Conservation (phyloP, 2,113 vertebrate genomes). For the Microtus montanus region DNA sequence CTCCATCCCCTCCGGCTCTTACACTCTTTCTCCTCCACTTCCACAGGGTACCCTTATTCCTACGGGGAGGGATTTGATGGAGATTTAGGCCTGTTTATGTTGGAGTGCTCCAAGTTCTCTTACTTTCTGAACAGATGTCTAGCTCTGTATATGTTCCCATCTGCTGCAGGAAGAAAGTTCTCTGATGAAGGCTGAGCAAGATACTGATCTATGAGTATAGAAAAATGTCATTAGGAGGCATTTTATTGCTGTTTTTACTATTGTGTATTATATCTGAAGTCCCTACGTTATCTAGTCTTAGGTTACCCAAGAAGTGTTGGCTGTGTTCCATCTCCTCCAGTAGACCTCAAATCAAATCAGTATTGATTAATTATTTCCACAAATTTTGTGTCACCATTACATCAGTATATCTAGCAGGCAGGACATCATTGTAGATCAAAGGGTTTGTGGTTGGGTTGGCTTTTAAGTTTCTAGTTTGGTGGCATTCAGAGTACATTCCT, state of each 20-base stretch:
- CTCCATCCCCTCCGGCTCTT: not conserved
- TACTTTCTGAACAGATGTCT: not conserved
- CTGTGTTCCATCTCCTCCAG: not conserved
- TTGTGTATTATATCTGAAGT: not conserved
- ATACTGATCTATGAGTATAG: not conserved
- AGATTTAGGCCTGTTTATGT: not conserved
- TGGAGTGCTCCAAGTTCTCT: not conserved
- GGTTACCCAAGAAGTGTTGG: not conserved
- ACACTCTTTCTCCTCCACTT: not conserved
- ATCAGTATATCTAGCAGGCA: too few relatives aligned
- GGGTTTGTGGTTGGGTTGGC: not conserved
- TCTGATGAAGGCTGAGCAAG: not conserved
- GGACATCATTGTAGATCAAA: not conserved
- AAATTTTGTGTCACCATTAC: not conserved
- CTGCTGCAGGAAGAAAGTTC: not conserved
- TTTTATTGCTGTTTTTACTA: not conserved
- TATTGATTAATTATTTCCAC: not conserved
- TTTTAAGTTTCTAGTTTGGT: not conserved
- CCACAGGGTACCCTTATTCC: not conserved
- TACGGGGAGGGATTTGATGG: not conserved
- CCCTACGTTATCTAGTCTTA: not conserved
- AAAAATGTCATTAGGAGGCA: not conserved
- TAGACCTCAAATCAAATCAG: not conserved
- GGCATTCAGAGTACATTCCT: not conserved
- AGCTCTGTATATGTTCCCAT: not conserved